phyloP scores from a whole-genome alignment of 2,888 invertebrate genomes.

The Drosophila paracracens region DNA sequence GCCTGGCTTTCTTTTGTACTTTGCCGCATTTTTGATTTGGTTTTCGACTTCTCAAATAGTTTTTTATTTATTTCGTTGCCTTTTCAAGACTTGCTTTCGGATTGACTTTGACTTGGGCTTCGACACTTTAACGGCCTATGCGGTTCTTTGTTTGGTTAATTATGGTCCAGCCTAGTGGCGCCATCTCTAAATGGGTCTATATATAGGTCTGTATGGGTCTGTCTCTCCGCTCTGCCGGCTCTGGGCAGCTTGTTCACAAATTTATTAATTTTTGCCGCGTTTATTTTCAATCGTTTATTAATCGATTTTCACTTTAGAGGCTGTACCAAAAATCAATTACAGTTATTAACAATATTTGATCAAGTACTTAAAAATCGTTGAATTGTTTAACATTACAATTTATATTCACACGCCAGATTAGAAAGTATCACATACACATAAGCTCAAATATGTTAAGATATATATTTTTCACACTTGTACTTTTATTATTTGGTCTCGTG shows the following conservation, averaged over 20 bases:
- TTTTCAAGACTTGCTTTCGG: slow-evolving; percentile 37
- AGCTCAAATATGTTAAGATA: background rate
- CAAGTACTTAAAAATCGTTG: slow-evolving; percentile 27
- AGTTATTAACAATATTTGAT: slow-evolving; percentile 51
- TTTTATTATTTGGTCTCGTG: background rate
- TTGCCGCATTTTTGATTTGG: slow-evolving; percentile 75
- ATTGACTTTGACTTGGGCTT: slow-evolving; percentile 47
- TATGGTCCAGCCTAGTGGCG: slow-evolving; percentile 68
- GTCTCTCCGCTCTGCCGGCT: slow-evolving; percentile 5
- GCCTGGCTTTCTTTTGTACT: slow-evolving; percentile 69
- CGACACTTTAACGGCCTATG: slow-evolving; percentile 74
- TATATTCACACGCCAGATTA: slow-evolving; percentile 33
- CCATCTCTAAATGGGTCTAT: slow-evolving; percentile 34
- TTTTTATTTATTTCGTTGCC: slow-evolving; percentile 49
- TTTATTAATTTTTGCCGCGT: slow-evolving; percentile 64
- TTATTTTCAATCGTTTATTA: slow-evolving; percentile 64
- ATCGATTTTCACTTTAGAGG: slow-evolving; percentile 67
- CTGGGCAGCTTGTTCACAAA: slow-evolving; percentile 41
- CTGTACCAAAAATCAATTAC: slow-evolving; percentile 65
- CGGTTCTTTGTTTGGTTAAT: slow-evolving; percentile 76
- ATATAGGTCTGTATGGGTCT: background rate
- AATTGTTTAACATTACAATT: slow-evolving; percentile 28
- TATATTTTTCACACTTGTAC: background rate
- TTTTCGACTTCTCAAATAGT: slow-evolving; percentile 66
- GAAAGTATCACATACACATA: slow-evolving; percentile 26